Percentiles rank a stretch among this genome's conserved stretches.
Conservation (phyloP, 2,888 invertebrate species). For the Agrochola macilenta region DNA sequence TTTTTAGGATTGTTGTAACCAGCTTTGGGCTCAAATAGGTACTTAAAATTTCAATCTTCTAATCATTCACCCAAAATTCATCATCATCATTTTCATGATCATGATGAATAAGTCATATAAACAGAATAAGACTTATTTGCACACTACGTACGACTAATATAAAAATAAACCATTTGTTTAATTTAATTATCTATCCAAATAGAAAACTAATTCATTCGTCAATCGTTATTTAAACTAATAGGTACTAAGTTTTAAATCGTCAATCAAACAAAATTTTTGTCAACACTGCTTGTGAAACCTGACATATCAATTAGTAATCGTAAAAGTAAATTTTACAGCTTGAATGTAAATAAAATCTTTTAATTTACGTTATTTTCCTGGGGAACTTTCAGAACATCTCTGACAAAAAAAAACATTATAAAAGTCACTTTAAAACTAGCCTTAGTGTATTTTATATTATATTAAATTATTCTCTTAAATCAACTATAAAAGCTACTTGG, state of each 20-base stretch:
- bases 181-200: not conserved
- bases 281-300: too few species aligned
- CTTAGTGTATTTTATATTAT: too few species aligned
- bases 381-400: not conserved
- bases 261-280: not conserved
- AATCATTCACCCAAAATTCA: not conserved
- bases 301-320: not conserved
- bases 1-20: not conserved
- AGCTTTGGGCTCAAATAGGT: not conserved
- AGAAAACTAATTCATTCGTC: not conserved
- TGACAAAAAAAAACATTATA: too few species aligned
- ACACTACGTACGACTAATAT: not conserved
- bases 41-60: not conserved
- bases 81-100: too few species aligned
- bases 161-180: not conserved
- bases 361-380: not conserved
- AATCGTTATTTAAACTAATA: not conserved
- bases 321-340: not conserved
- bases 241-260: not conserved
- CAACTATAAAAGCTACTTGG: not conserved
- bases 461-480: not conserved
- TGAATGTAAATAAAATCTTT: not conserved
- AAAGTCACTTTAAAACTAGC: not conserved
- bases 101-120: not conserved
- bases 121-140: not conserved